Evolutionary conservation across 2,797 vertebrate species (phyloP).

Genomic region (Lindbergichthys nudifrons): DNA sequence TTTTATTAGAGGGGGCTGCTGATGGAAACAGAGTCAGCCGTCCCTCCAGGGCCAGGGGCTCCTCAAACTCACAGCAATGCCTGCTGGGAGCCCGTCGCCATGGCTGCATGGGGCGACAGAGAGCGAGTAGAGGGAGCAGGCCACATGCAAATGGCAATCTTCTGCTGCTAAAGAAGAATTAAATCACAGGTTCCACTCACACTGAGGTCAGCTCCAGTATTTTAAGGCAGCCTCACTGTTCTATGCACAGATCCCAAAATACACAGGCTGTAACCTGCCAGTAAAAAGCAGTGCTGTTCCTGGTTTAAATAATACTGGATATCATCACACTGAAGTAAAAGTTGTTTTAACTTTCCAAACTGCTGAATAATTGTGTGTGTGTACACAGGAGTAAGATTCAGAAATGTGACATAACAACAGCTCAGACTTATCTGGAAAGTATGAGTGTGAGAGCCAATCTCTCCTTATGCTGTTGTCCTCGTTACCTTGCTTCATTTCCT

Average conservation of each 20-base stretch:
- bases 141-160: constrained; percentile 56
- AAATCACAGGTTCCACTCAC: constrained; percentile 69
- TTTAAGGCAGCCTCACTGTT: constrained; percentile 38
- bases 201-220: constrained; percentile 47
- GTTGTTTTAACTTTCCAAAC: constrained; percentile 1
- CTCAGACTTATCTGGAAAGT: constrained; percentile 12
- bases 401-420: not conserved
- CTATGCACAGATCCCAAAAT: constrained; percentile 30
- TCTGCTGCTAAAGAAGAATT: constrained; percentile 50
- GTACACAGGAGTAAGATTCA: not conserved
- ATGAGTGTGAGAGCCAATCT: constrained; percentile 24
- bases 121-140: constrained; percentile 5
- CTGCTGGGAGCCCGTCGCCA: constrained; percentile 46
- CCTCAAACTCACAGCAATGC: constrained; percentile 36
- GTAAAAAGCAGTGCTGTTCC: constrained; percentile 14
- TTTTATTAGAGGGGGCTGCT: constrained; percentile 55
- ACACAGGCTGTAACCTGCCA: constrained; percentile 5
- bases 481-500: not conserved
- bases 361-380: not conserved
- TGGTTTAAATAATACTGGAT: constrained; percentile 2
- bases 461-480: constrained; percentile 38
- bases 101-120: constrained; percentile 13
- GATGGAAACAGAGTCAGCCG: constrained; percentile 57
- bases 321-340: not conserved
- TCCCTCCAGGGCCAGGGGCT: constrained; percentile 24